Evolutionary conservation across 2,797 vertebrate species (phyloP).

Genomic region (Paramormyrops hopkinsi): DNA sequence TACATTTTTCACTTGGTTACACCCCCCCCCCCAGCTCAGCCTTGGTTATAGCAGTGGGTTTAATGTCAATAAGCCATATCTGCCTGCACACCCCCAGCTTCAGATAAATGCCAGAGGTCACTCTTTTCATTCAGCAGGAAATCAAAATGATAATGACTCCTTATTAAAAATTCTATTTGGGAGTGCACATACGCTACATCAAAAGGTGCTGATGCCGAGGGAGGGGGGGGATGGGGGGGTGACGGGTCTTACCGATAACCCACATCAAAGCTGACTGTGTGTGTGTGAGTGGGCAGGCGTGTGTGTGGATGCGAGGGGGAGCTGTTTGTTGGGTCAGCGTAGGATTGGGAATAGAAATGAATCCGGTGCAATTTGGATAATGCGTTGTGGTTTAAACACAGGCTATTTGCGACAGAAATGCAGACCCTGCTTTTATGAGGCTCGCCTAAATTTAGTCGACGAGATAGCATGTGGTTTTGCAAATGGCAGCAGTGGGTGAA

Average conservation of each 20-base stretch:
- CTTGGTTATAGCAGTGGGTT: slow-evolving; percentile 27
- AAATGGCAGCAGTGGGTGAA: slow-evolving; percentile 53
- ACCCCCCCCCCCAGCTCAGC: slow-evolving; percentile 17
- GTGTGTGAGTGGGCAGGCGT: slow-evolving; percentile 14
- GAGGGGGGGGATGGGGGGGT: background rate
- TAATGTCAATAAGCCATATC: slow-evolving; percentile 32
- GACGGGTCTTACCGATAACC: slow-evolving; percentile 55
- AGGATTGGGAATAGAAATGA: slow-evolving; percentile 54
- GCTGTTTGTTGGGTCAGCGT: slow-evolving; percentile 34
- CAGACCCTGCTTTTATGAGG: slow-evolving; percentile 48
- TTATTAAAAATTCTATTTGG: slow-evolving; percentile 64
- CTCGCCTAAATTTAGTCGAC: slow-evolving; percentile 52
- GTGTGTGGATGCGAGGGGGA: background rate
- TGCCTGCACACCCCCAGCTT: slow-evolving; percentile 29
- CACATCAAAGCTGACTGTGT: slow-evolving; percentile 57
- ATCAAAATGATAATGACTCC: slow-evolving; percentile 65
- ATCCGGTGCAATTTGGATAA: slow-evolving; percentile 61
- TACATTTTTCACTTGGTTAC: slow-evolving; percentile 1
- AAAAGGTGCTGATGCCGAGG: slow-evolving; percentile 56
- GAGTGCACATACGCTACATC: slow-evolving; percentile 58
- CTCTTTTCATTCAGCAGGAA: slow-evolving; percentile 54
- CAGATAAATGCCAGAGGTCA: slow-evolving; percentile 58
- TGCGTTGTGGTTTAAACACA: slow-evolving; percentile 55
- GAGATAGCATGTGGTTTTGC: slow-evolving; percentile 54
- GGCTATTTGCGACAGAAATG: slow-evolving; percentile 57